Base-by-base conservation (phyloP, 2,888 invertebrate genomes). In the Chymomyza amoena region DNA sequence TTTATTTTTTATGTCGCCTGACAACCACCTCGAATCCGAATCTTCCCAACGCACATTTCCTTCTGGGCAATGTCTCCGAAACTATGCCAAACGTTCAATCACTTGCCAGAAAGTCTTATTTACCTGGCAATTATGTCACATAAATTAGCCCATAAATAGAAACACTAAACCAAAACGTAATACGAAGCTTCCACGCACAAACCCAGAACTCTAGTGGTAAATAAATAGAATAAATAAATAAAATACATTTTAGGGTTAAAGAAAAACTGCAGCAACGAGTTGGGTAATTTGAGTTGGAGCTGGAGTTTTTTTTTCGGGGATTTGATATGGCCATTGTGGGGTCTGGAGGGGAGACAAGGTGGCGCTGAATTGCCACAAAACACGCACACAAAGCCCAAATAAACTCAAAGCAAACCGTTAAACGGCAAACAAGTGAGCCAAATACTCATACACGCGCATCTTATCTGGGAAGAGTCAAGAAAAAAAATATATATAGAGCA, bases 91-190 rank as follows among this genome's bases (percentile, higher is more conserved):
- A 13, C 39, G 39, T 7, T 45, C 39, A 45, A 45, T 45, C 39
- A 45, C 39, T 45, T 45, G 39, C 39, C 39, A 4, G 39, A 45
- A 45, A 45, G 39, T 54, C 52, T 18, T 18, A 54, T 18, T 54
- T 57, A 25, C 57, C 57, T 25, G 56, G 20, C 76, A 76, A 81
- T 81, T 81, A 81, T 76, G 70, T 36, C 66, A 64, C 64, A 81
- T 81, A 81, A 84, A 83, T 81, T 73, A 72, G 68, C 59, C 68
- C 73, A 70, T 74, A 82, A 84, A 82, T 77, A 73, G 73, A 69
- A 77, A 80, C 70, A 77, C 77, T 69, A 54, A 20, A 15, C 36
- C 59, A 60, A 16, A 60, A 51, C 18, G 72, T 72, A 70, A 73
- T 69, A 25, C 6, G 6, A 39, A 64, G 63, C 28, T 51, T 25